Base-by-base conservation (phyloP, 2,113 vertebrate species). In the Athene noctua region DNA sequence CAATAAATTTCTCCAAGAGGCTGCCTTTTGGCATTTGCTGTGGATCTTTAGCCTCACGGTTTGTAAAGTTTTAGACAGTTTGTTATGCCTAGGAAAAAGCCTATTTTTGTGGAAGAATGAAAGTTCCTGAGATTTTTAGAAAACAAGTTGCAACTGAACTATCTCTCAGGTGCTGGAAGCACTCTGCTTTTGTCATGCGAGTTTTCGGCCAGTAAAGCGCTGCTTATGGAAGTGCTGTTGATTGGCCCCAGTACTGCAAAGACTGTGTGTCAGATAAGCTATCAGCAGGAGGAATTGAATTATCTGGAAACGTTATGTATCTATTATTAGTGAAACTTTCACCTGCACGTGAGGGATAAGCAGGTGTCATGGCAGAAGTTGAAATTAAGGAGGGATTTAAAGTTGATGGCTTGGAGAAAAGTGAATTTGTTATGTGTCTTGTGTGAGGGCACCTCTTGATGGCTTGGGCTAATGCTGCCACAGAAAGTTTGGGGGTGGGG, bases 1-100 rank as follows among this genome's bases (percentile, higher is more conserved):
- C 92, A 95, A 95, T 34, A 83, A 57, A 96, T 97, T 70, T 86
- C 68, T 88, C 66, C 20, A 30, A 25, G 70, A 62, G 25, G 13
- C 54, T 67, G 11, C 57, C 21, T 55, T 44, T 9, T 36, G 58
- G 54, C 42, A 74, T 95, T 91, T 71, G 42, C 92, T 87, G 79
- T 22, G 55, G 40, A 30, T 88, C 59, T 23, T 42, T 19, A 74
- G 22, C 57, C 22, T 67, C 55, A 27, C 63, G 29, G 12, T 57
- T 84, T 71, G 11, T 4, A 36, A 78, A 10, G 22, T 44, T 95
- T 57, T 29, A 13, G 30, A 15, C 18, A 61, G 52, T 30, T 82
- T 83, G 14, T 82, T 68, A 38, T 25, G 8, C 20, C 65, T 52
- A 26, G 2, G 29, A 59, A 72, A 55, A n/a, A 83, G 40, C 6